Base-by-base conservation (phyloP, 2,888 invertebrate genomes). In the Argynnis bischoffii region DNA sequence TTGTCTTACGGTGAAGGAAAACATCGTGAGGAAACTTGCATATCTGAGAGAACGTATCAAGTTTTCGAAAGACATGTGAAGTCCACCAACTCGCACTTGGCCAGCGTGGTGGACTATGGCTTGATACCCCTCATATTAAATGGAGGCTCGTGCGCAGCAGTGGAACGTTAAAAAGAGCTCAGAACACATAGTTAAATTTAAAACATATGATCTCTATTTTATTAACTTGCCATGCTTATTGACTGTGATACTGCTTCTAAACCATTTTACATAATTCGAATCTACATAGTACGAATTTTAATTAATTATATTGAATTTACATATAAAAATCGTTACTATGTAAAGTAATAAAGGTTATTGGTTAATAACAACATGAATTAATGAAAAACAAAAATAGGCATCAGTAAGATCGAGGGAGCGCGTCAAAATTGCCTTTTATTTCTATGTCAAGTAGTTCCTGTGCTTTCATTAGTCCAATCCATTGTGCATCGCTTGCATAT, bases 381-480 rank as follows among this genome's bases (percentile, higher is more conserved):
- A 14, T 5, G 48, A 18, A 35, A 16, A 51, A 53, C n/a, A 31
- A n/a, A 53, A 53, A 54, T 11, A 26, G 18, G 48, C 61, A 57
- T 15, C 16, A 51, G 6, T 41, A n/a, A 35, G 31, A 3, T 26
- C 54, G 35, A 47, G 59, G 67, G 70, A 66, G 60, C 63, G 63
- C 71, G 70, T 72, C 50, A 71, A 72, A 69, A 88, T 87, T 87
- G 79, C 80, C 82, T 82, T 66, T 80, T 81, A 86, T 86, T 85
- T 84, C 67, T 77, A 81, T 78, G 81, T 84, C 82, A 83, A 81
- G 79, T 75, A 76, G 81, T 82, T 88, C 83, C 82, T 82, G 80
- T 76, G 72, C 73, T 77, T 79, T 78, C 78, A 75, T 83, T 81
- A 74, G 72, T 70, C 78, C 72, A 69, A 75, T 73, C 69, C 74